A percentile compares a stretch with the other conserved stretches of the same genome.
These are phyloP conservation scores for Plemyria rubiginata DNA, from an alignment of 2,888 invertebrate species.

Conservation along the genomic window DNA sequence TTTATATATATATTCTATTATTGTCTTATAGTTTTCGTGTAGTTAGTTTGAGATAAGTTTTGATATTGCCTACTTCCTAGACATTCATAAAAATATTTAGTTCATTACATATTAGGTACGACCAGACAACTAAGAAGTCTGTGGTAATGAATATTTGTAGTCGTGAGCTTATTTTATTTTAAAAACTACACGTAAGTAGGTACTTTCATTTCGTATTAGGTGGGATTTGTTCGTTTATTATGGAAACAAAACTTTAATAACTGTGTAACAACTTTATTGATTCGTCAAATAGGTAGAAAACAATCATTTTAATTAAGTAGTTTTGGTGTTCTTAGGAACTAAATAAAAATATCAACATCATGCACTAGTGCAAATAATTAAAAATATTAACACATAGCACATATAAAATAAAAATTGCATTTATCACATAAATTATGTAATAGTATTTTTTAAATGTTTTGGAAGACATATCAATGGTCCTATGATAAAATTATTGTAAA, in stretches of 20 bases:
- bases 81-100: too few species aligned
- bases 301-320: constrained; percentile 15
- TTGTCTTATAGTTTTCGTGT: too few species aligned
- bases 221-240: background rate
- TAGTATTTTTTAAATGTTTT: constrained; percentile 31
- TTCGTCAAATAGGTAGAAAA: constrained; percentile 22
- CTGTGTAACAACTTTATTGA: constrained; percentile 24
- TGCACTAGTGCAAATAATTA: constrained; percentile 23
- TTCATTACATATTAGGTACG: too few species aligned
- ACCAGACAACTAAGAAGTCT: too few species aligned
- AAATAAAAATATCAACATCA: constrained; percentile 20
- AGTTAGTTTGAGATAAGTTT: too few species aligned
- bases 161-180: too few species aligned
- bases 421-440: constrained; percentile 38
- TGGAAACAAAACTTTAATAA: background rate
- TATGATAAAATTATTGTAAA: background rate
- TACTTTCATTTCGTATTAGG: too few species aligned
- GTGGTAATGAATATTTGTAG: too few species aligned
- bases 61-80: too few species aligned
- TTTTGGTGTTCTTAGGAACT: constrained; percentile 38
- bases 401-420: constrained; percentile 12
- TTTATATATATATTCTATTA: too few species aligned
- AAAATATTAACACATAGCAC: constrained; percentile 15
- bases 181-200: too few species aligned
- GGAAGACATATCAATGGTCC: constrained; percentile 39